These are phyloP conservation scores for Asobara japonica DNA, from an alignment of 1,140 invertebrate genomes.

Conservation along the genomic window DNA sequence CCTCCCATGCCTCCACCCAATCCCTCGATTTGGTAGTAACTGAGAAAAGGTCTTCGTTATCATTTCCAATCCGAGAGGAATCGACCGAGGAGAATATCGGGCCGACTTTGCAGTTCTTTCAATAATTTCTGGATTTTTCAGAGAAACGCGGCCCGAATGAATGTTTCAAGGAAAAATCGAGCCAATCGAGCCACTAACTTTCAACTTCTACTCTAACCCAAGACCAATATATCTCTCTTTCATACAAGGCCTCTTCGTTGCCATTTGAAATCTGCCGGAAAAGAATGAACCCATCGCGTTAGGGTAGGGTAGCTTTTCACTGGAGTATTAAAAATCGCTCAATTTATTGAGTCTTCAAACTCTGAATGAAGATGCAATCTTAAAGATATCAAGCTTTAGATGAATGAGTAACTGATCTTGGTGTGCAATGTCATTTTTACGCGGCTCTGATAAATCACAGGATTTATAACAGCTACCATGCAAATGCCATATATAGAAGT, in stretches of 20 bases:
- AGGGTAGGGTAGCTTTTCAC: background rate
- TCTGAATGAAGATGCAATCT: background rate
- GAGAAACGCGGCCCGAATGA: constrained; percentile 10
- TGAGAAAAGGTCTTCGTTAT: constrained; percentile 27
- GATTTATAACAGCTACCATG: too few relatives aligned
- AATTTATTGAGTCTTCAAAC: constrained; percentile 1
- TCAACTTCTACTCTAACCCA: background rate
- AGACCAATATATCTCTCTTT: background rate
- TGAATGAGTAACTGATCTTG: background rate
- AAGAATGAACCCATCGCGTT: background rate
- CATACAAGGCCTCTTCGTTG: background rate
- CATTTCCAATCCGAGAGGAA: constrained; percentile 13
- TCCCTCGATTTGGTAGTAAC: background rate
- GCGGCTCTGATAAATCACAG: background rate
- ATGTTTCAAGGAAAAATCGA: constrained; percentile 13
- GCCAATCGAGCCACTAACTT: background rate
- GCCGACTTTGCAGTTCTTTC: constrained; percentile 18
- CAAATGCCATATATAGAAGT: too few relatives aligned
- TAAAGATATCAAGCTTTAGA: background rate
- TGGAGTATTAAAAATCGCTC: background rate
- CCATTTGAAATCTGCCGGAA: background rate
- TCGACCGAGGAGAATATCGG: constrained; percentile 14
- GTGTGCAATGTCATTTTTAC: background rate
- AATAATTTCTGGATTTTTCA: constrained; percentile 28
- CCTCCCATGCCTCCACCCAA: background rate